These are phyloP conservation scores for Drosophila nigrodunni DNA, from an alignment of 1,140 invertebrate species.

Conservation along the genomic window DNA sequence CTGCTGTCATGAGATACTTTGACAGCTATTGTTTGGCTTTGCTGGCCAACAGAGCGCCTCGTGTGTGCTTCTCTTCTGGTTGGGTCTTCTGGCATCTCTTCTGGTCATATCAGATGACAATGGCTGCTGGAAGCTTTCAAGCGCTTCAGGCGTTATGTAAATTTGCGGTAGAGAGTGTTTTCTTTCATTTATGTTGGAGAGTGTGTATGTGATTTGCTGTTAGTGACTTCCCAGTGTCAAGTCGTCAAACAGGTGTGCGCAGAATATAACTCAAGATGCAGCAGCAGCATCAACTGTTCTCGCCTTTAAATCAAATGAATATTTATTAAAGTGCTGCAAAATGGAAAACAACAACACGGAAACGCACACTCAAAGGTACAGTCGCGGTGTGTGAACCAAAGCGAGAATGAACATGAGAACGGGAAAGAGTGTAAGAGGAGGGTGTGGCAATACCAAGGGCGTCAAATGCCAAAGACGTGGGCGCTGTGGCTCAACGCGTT, in stretches of 20 bases:
- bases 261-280: conserved; percentile 59
- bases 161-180: conserved; percentile 59
- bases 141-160: conserved; percentile 62
- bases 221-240: conserved; percentile 26
- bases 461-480: conserved; percentile 57
- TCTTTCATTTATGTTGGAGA: conserved; percentile 36
- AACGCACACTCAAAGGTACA: neutral
- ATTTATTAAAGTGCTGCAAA: conserved; percentile 68
- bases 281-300: conserved; percentile 33
- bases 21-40: conserved; percentile 62
- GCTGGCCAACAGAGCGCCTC: conserved; percentile 29
- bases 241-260: conserved; percentile 65
- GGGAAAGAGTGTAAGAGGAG: neutral
- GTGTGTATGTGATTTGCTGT: conserved; percentile 30
- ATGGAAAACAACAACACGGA: conserved; percentile 6
- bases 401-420: too few relatives aligned
- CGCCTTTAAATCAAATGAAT: conserved; percentile 66
- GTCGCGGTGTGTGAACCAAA: neutral
- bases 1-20: conserved; percentile 68
- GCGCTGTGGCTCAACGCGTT: conserved; percentile 70
- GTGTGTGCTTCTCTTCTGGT: conserved; percentile 8
- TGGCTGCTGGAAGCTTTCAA: conserved; percentile 28
- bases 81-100: conserved; percentile 11
- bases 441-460: conserved; percentile 24
- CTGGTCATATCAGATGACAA: conserved; percentile 50